These are phyloP conservation scores for Babylonia areolata DNA, from an alignment of 1,140 invertebrate genomes.

Conservation along the genomic window DNA sequence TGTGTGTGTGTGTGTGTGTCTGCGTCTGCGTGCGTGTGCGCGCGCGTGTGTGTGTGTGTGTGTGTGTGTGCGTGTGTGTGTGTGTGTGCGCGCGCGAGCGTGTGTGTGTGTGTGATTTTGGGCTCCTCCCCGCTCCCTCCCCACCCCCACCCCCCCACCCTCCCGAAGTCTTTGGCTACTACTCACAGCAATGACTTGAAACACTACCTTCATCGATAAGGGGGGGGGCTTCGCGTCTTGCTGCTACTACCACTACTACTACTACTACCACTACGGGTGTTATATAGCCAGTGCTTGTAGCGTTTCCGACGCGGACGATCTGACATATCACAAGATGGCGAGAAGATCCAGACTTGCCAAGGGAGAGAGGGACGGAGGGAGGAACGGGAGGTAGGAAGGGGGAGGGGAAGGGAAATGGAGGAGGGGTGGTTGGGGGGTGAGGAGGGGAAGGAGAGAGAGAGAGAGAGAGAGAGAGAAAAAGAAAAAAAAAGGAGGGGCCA, in stretches of 20 bases:
- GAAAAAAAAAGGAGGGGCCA: background rate
- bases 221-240: too few species aligned
- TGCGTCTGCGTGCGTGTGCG: background rate
- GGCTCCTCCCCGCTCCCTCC: too few species aligned
- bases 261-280: too few species aligned
- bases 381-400: background rate
- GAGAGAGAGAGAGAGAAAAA: background rate
- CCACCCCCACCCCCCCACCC: too few species aligned
- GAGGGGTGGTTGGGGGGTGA: background rate
- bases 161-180: too few species aligned
- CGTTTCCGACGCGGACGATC: background rate
- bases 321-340: background rate
- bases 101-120: background rate
- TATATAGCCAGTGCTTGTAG: too few species aligned
- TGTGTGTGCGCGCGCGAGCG: background rate
- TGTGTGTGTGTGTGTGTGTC: background rate
- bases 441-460: background rate
- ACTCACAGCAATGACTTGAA: too few species aligned
- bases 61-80: background rate
- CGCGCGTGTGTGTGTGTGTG: background rate
- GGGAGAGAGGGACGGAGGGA: background rate
- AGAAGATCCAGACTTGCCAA: background rate
- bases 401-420: background rate
- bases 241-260: too few species aligned
- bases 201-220: too few species aligned